phyloP scores from a whole-genome alignment of 2,888 invertebrate species.

The Acronicta leporina region DNA sequence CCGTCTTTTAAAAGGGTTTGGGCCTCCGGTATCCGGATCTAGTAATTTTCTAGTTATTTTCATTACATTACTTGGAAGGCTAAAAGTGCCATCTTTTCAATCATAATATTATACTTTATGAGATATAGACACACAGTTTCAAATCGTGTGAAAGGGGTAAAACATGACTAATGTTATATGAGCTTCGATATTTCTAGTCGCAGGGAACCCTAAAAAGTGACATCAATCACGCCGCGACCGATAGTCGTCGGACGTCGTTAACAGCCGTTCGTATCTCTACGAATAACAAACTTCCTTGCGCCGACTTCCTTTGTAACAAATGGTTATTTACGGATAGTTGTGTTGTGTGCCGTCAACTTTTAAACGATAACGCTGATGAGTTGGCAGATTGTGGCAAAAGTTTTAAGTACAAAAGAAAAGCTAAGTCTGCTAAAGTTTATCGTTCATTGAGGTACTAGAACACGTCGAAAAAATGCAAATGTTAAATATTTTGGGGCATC shows the following conservation, averaged over 20 bases:
- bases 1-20: too few relatives aligned
- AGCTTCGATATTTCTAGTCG: not conserved
- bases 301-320: slow-evolving; percentile 46
- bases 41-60: too few relatives aligned
- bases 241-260: slow-evolving; percentile 62
- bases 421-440: not conserved
- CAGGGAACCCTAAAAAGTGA: slow-evolving; percentile 27
- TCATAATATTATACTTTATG: too few relatives aligned
- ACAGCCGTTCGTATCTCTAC: slow-evolving; percentile 43
- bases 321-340: slow-evolving; percentile 43
- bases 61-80: too few relatives aligned
- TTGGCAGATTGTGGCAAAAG: slow-evolving; percentile 4
- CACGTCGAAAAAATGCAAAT: too few relatives aligned
- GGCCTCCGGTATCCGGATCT: too few relatives aligned
- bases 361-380: slow-evolving; percentile 18
- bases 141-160: too few relatives aligned
- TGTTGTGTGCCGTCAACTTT: slow-evolving; percentile 18
- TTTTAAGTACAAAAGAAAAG: slow-evolving; percentile 8
- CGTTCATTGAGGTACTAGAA: too few relatives aligned
- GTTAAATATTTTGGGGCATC: too few relatives aligned
- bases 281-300: slow-evolving; percentile 50
- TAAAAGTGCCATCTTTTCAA: too few relatives aligned
- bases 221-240: slow-evolving; percentile 60
- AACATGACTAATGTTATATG: too few relatives aligned
- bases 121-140: too few relatives aligned